Evolutionary conservation across 2,888 invertebrate species (phyloP), one percentile per base, ranked within the genome.

Genomic region (Didymodactylos carnosus): DNA sequence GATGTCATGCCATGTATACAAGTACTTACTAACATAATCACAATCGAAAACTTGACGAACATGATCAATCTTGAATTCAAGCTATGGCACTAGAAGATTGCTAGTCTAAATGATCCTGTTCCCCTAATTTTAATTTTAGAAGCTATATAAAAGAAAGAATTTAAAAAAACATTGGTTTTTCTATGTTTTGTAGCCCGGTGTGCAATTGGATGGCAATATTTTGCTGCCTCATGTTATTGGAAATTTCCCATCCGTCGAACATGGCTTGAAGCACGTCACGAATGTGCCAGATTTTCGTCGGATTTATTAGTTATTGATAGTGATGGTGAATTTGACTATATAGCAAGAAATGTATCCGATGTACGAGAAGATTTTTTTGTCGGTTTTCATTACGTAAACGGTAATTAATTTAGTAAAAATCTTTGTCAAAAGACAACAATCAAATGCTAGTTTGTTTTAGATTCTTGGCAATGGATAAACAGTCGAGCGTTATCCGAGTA

Each of bases 271-370:
- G 70, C 70, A 70, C 70, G 41, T 23, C 14, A 27, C 1, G 40
- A 70, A 39, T 70, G 70, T 39, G 40, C 14, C 16, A 19, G 70
- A 40, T 70, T 70, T 39, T 35, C 19, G 10, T 27, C 70, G 16
- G 39, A 39, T 41, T 35, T 70, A 25, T 27, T 70, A 35, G 70
- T 70, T 16, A 70, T 70, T 16, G 70, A 70, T 40, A 41, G 19
- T 40, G 70, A 70, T 40, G 35, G 40, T 70, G 70, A 70, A 70
- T 70, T 70, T 40, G 70, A 70, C 40, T 70, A 40, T 70, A 70
- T 70, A 5, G 70, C 70, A 16, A 39, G 23, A 16, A 70, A 70
- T 40, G 6, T 70, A 25, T 35, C 70, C 19, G 70, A 70, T 41
- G 3, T 40, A 39, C 1, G 40, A 40, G 41, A 40, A 41, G 39